phyloP scores from a whole-genome alignment of 2,113 vertebrate species.

The Daphoenositta chrysoptera region DNA sequence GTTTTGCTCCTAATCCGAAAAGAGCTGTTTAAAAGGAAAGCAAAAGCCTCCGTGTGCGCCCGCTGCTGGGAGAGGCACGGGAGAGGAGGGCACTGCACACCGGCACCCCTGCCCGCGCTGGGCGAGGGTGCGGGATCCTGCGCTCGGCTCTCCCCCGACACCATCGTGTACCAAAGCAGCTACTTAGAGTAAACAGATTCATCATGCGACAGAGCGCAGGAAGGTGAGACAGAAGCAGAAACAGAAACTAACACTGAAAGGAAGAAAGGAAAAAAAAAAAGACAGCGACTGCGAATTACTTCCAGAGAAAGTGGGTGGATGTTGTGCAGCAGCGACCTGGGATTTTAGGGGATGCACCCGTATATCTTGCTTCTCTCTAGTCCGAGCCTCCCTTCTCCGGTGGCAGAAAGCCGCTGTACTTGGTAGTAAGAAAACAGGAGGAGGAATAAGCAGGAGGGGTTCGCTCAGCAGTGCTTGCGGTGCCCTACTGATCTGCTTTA shows the following conservation, averaged over 20 bases:
- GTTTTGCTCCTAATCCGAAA: not conserved
- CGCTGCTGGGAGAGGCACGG: not conserved
- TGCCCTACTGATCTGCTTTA: not conserved
- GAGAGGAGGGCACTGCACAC: not conserved
- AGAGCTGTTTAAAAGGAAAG: not conserved
- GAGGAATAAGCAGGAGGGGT: not conserved
- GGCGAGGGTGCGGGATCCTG: not conserved
- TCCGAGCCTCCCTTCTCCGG: not conserved
- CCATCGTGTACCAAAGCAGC: not conserved
- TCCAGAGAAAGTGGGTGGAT: constrained; percentile 42
- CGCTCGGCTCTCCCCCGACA: not conserved
- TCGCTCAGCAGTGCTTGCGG: not conserved
- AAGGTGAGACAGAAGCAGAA: not conserved
- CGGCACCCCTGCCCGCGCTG: not conserved
- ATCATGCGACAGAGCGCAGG: not conserved
- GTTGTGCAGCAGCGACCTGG: constrained; percentile 1
- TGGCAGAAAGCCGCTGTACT: not conserved
- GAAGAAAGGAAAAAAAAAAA: not conserved
- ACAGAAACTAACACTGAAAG: not conserved
- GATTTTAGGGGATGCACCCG: constrained; percentile 15
- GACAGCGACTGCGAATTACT: not conserved
- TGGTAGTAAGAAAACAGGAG: not conserved
- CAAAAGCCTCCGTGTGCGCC: not conserved
- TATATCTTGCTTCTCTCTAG: not conserved
- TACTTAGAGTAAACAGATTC: not conserved